phyloP scores from a whole-genome alignment of 2,113 vertebrate genomes.

The Psammodynastes pulverulentus region DNA sequence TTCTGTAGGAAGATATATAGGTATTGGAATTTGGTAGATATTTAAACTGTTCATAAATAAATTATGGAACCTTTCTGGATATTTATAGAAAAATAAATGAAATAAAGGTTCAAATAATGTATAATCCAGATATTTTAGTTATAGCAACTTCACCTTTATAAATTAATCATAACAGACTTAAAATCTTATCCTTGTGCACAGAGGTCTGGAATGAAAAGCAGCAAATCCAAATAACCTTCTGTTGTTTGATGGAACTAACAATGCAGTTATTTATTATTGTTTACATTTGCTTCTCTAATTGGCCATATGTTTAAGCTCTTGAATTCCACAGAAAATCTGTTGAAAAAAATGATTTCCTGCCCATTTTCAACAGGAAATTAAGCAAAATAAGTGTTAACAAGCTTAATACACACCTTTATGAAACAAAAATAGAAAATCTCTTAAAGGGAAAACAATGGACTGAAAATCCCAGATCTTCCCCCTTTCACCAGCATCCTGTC shows the following conservation, averaged over 20 bases:
- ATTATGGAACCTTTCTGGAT: background rate
- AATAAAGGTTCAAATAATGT: background rate
- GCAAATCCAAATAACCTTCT: conserved; percentile 5
- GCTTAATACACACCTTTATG: background rate
- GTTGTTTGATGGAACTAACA: conserved; percentile 9
- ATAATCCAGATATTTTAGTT: conserved; percentile 20
- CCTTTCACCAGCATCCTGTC: background rate
- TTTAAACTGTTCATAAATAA: conserved; percentile 20
- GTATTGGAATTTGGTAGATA: background rate
- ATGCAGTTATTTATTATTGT: background rate
- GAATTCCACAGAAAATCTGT: background rate
- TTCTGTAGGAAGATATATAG: background rate
- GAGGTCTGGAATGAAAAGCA: background rate
- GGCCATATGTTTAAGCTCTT: background rate
- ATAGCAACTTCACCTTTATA: conserved; percentile 38
- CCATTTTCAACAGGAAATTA: background rate
- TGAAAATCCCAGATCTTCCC: background rate
- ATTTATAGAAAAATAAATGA: conserved; percentile 36
- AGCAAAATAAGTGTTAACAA: background rate
- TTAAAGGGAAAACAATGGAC: background rate
- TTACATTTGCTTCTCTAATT: background rate
- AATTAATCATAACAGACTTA: conserved; percentile 26
- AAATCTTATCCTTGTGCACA: conserved; percentile 38
- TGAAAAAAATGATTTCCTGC: background rate
- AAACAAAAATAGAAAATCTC: background rate